A percentile compares a stretch with the other conserved stretches of the same genome.
Conservation (phyloP, 1,140 invertebrate species). For the Uloborus diversus region DNA sequence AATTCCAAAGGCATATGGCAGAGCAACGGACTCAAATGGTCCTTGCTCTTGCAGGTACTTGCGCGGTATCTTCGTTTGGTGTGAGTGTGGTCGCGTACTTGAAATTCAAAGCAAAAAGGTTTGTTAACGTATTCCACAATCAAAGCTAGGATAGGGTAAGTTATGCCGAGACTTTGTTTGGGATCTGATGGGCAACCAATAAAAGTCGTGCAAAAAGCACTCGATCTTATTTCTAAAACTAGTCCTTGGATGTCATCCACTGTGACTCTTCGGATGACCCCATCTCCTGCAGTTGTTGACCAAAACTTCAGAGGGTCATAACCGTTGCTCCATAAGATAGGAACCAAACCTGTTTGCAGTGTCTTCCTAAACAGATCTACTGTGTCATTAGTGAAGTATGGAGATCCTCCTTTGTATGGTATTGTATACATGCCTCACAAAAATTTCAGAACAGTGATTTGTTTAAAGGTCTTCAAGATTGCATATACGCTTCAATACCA, state of each 20-base stretch:
- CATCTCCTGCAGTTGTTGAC: not conserved
- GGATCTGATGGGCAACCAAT: not conserved
- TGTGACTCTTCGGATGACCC: not conserved
- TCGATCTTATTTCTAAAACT: not conserved
- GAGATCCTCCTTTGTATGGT: no score
- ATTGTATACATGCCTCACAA: no score
- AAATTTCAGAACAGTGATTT: no score
- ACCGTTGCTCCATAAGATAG: not conserved
- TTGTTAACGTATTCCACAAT: not conserved
- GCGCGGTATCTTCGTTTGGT: not conserved
- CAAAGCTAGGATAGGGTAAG: not conserved
- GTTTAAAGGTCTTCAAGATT: no score
- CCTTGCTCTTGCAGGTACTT: not conserved
- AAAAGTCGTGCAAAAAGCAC: not conserved
- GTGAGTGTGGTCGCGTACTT: not conserved
- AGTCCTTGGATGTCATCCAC: not conserved
- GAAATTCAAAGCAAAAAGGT: conserved; percentile 1
- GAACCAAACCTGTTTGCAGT: not conserved
- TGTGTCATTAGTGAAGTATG: no score
- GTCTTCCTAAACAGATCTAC: not conserved
- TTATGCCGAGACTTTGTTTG: not conserved
- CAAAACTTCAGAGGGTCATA: not conserved
- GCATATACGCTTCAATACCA: no score
- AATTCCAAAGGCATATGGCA: not conserved
- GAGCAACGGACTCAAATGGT: not conserved